Evolutionary conservation across 1,140 invertebrate species (phyloP), one percentile per base, ranked within the genome.

Genomic region (Leptinotarsa texana): DNA sequence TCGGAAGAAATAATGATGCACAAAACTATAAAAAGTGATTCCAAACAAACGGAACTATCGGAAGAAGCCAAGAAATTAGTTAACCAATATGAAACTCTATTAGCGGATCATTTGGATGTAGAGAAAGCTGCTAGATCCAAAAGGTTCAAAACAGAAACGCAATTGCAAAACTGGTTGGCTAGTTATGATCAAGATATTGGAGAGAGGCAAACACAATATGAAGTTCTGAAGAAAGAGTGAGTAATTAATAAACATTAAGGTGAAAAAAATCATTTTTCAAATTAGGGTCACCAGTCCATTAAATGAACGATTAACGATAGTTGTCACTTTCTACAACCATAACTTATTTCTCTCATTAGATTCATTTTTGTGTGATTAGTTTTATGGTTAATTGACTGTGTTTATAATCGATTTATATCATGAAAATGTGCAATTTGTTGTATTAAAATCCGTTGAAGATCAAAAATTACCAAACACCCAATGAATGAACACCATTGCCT

Each of bases 111-210:
- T 77, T 67, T 84, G 17, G 65, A 57, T 8, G 62, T 76, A 11
- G 83, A 84, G 63, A 80, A 80, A 48, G 65, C 61, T 15, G 65
- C 83, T 24, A 77, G 82, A 69, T 65, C 75, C 1, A 80, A 79
- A 62, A 75, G 80, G n/a, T 73, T 76, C 62, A 84, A 83, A 72
- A 74, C 78, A 1, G 82, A 84, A 66, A 76, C 81, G 3, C 79
- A 83, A 68, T 68, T 84, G 15, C 75, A 81, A 4, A 83, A 78
- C 69, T 83, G 82, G 82, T 21, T 84, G 0, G 68, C 76, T 13
- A 83, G 82, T 70, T 84, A 80, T 65, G 83, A 84, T 63, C 74
- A 77, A 27, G 82, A 83, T 71, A 78, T 84, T 4, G 81, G 82
- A 11, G 83, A 84, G 17, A 80, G 78, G 63, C 82, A 83, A 49